Percentiles rank a stretch among this genome's conserved stretches.
phyloP scores from a whole-genome alignment of 2,113 vertebrate species.

The Nothocercus julius region DNA sequence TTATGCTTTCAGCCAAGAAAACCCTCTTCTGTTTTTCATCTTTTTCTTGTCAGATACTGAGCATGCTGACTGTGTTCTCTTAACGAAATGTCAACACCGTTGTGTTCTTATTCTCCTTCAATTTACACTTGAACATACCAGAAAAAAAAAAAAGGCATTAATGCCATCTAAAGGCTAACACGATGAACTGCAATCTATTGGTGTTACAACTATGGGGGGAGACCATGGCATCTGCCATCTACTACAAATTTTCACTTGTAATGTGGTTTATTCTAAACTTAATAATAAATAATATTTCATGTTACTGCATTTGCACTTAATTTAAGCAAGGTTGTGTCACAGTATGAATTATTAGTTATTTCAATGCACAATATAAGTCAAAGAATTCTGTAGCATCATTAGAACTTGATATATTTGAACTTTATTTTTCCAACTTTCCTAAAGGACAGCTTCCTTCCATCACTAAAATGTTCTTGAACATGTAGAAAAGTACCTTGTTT shows the following conservation, averaged over 20 bases:
- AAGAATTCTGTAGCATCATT: not conserved
- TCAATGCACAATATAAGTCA: not conserved
- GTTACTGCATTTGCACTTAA: not conserved
- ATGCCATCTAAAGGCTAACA: slow-evolving; percentile 69
- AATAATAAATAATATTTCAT: not conserved
- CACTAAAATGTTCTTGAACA: not conserved
- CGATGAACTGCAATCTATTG: slow-evolving; percentile 21
- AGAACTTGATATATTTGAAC: not conserved
- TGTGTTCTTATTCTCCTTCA: not conserved
- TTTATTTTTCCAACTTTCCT: not conserved
- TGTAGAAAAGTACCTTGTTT: not conserved
- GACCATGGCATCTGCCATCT: not conserved
- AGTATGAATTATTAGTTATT: not conserved
- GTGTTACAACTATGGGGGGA: accelerated
- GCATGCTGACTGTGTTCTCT: not conserved
- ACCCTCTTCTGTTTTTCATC: not conserved
- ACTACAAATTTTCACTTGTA: not conserved
- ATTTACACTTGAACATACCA: accelerated
- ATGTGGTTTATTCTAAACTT: not conserved
- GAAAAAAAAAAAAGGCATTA: slow-evolving; percentile 6
- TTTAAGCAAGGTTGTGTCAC: not conserved
- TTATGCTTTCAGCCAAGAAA: not conserved
- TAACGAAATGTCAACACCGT: not conserved
- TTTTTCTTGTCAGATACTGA: not conserved
- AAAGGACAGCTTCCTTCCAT: not conserved